Conservation (phyloP, 2,888 invertebrate species). For the Phengaris alcon region DNA sequence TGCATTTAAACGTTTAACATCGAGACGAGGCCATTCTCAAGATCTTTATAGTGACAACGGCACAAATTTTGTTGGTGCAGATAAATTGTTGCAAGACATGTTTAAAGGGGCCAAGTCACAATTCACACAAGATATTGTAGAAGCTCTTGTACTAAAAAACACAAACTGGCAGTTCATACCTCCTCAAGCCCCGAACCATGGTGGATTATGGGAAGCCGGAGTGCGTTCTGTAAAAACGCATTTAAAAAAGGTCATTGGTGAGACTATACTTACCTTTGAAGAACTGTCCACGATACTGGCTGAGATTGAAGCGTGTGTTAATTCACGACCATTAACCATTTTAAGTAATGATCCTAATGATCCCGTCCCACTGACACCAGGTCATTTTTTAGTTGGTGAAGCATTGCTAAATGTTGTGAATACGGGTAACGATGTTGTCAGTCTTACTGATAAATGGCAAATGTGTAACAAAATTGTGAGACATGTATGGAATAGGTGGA, state of each 20-base stretch:
- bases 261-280: conserved; percentile 35
- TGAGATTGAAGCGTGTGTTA: conserved; percentile 38
- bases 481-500: too few relatives aligned
- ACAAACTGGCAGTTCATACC: conserved; percentile 37
- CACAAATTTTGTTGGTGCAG: conserved; percentile 39
- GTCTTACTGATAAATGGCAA: too few relatives aligned
- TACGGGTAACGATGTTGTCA: too few relatives aligned
- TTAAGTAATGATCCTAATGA: conserved; percentile 23
- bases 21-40: conserved; percentile 33
- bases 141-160: conserved; percentile 24
- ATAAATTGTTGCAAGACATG: conserved; percentile 31
- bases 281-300: conserved; percentile 37
- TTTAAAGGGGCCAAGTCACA: conserved; percentile 31
- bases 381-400: too few relatives aligned
- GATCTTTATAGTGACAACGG: conserved; percentile 40
- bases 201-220: conserved; percentile 29
- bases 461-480: too few relatives aligned
- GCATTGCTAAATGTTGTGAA: too few relatives aligned
- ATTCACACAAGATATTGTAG: conserved; percentile 30
- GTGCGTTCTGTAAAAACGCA: conserved; percentile 29
- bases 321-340: conserved; percentile 36
- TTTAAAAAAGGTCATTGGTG: conserved; percentile 32
- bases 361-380: too few relatives aligned
- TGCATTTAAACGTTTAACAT: conserved; percentile 32
- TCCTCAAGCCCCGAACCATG: conserved; percentile 37